Evolutionary conservation across 2,113 vertebrate genomes (phyloP), one percentile per base, ranked within the genome.

Genomic region (Sitta europaea): DNA sequence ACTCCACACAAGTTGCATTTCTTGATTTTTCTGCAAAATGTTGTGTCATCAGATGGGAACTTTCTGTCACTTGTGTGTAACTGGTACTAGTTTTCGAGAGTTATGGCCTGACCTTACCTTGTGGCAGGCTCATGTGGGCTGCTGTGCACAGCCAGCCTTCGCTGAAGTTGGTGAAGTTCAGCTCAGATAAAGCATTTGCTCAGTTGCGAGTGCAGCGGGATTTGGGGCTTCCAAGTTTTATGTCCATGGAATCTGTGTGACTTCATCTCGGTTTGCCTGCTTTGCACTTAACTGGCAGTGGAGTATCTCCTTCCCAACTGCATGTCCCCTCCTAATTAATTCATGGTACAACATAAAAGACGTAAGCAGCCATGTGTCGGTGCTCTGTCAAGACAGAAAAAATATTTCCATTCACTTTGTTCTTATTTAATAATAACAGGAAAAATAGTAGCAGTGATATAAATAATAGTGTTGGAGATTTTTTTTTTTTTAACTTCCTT

Each of bases 211-310:
- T 2, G 0, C 88, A 86, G 59, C 6, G 8, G 80, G 47, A 73
- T 86, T 36, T 71, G 70, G 43, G 47, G 16, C 63, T 78, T 77
- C 16, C 0, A 80, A 63, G 42, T 31, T 50, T 23, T 27, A 12
- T 0, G 0, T 84, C 29, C 42, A 4, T 57, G 70, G 28, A 33
- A 36, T 70, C 87, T 54, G 9, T 76, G 57, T 51, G 54, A 83
- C 62, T 88, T 88, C 40, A 13, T 48, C 51, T 35, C 42, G 18
- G 21, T 85, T 76, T 92, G 67, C 47, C 67, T 66, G 59, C 18
- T 93, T 73, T 48, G 86, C 1, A 0, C 35, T 70, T 47, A 47
- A 3, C 51, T 55, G 79, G 27, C 0, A 0, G 50, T 3, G 0
- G 63, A 83, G 19, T 21, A 25, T 43, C 42, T 50, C 77, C 53